phyloP scores from a whole-genome alignment of 2,113 vertebrate genomes.

The Xenus cinereus region DNA sequence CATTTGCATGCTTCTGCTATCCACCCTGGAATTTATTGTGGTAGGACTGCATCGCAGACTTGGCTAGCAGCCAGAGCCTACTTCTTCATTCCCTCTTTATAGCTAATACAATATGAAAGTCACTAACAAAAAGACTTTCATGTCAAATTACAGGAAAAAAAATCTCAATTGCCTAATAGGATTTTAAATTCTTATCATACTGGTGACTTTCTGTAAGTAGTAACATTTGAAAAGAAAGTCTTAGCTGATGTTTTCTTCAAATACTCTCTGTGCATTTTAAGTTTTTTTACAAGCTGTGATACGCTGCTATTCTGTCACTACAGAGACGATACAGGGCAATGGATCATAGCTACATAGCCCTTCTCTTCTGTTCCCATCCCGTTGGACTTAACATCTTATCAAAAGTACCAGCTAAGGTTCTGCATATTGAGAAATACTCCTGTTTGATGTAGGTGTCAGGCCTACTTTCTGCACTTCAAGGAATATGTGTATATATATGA shows the following conservation, averaged over 20 bases:
- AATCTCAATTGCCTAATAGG: conserved; percentile 47
- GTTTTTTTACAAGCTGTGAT: background rate
- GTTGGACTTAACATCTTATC: background rate
- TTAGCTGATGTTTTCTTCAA: conserved; percentile 38
- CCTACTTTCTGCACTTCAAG: background rate
- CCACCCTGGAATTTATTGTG: conserved; percentile 18
- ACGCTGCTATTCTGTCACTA: background rate
- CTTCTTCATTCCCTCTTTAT: conserved; percentile 27
- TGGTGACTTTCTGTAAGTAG: conserved; percentile 44
- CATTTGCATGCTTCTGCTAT: conserved; percentile 26
- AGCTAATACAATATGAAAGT: conserved; percentile 58
- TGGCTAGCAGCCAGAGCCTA: conserved; percentile 39
- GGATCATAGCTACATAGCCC: background rate
- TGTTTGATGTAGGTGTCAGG: background rate
- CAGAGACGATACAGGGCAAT: background rate
- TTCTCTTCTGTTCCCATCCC: background rate
- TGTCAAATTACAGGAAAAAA: conserved; percentile 53
- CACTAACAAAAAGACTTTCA: conserved; percentile 60
- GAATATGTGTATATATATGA: background rate
- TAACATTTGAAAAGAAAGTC: conserved; percentile 35
- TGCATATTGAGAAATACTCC: background rate
- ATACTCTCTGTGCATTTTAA: background rate
- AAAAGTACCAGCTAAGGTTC: background rate
- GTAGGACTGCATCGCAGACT: background rate
- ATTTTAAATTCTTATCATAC: conserved; percentile 62